phyloP scores from a whole-genome alignment of 2,113 vertebrate species.

The Cromileptes altivelis region DNA sequence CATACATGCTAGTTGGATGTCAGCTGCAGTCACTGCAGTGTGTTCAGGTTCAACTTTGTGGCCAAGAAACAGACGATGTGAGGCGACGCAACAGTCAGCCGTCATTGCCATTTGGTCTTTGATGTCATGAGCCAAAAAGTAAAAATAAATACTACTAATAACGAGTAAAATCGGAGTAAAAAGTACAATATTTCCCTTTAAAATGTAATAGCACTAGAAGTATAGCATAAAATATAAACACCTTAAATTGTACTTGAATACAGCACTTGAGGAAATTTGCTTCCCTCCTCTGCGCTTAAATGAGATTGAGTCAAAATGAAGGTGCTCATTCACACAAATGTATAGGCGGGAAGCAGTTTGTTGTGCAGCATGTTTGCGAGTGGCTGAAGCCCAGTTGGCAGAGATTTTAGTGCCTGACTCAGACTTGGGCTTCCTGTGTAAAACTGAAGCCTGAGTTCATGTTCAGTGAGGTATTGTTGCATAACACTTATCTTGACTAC shows the following conservation, averaged over 20 bases:
- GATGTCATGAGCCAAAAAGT: neutral
- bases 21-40: no score
- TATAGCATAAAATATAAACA: neutral
- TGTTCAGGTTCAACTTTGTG: no score
- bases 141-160: no score
- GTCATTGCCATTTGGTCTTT: no score
- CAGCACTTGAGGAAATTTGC: neutral
- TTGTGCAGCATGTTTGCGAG: conserved; percentile 61
- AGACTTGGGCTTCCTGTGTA: conserved; percentile 79
- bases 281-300: neutral
- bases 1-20: no score
- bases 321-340: conserved; percentile 14
- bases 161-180: neutral
- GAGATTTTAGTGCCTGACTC: conserved; percentile 70
- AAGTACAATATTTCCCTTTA: neutral
- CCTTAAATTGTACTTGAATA: neutral
- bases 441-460: conserved; percentile 69
- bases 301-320: conserved; percentile 8
- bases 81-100: no score
- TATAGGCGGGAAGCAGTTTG: conserved; percentile 38
- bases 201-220: neutral
- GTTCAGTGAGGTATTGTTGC: conserved; percentile 75
- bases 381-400: conserved; percentile 63
- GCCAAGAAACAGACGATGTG: no score
- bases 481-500: conserved; percentile 80